Base-by-base conservation (phyloP, 2,888 invertebrate species). In the Neria commutata region DNA sequence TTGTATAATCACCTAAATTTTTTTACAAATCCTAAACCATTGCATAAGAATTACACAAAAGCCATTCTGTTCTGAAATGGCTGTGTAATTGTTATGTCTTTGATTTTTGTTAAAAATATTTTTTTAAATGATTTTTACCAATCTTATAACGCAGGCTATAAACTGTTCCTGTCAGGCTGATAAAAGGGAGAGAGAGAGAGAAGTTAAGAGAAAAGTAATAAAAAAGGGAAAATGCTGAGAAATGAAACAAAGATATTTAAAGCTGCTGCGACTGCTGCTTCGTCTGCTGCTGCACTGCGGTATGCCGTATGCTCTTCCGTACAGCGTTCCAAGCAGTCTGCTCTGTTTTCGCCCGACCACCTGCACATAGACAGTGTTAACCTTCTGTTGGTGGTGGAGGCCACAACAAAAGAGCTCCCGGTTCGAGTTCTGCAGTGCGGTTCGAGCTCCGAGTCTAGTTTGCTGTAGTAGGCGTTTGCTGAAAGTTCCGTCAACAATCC, bases 91-190 rank as follows among this genome's bases (percentile, higher is more conserved):
- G n/a, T n/a, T n/a, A n/a, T n/a, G n/a, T n/a, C n/a, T n/a, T n/a
- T n/a, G n/a, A n/a, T n/a, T n/a, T n/a, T n/a, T n/a, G n/a, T n/a
- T n/a, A n/a, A n/a, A n/a, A n/a, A n/a, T n/a, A n/a, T n/a, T n/a
- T n/a, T n/a, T n/a, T n/a, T n/a, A n/a, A n/a, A n/a, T n/a, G n/a
- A n/a, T n/a, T n/a, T n/a, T n/a, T n/a, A n/a, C n/a, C n/a, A n/a
- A n/a, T n/a, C n/a, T n/a, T n/a, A 67, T 71, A 70, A 77, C 71
- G 68, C 76, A 77, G 76, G 76, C 77, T 72, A 67, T 56, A 67
- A 69, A 65, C 66, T 66, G 66, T 73, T 67, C 61, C 64, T 64
- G 67, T 66, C 64, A 65, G 62, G 64, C 66, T 62, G 67, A 53
- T 34, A 47, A 45, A 58, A 60, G 50, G 53, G 60, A 46, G 62